Evolutionary conservation across 2,888 invertebrate genomes (phyloP), one percentile per base, ranked within the genome.

Genomic region (Rhorus exstirpatorius): DNA sequence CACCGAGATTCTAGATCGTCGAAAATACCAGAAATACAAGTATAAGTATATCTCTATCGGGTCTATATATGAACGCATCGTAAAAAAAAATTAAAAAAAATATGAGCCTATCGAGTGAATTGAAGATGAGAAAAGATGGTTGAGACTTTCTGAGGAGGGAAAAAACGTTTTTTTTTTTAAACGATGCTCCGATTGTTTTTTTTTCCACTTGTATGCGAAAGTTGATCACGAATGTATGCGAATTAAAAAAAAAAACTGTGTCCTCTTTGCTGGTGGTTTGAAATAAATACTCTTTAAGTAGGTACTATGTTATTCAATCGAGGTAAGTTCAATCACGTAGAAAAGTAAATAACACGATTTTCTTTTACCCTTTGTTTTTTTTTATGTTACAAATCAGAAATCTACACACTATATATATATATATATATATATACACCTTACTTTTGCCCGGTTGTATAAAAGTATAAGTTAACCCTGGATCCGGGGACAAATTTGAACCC

Each of bases 221-320:
- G 31, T 68, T 51, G 31, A 61, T 44, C n/a, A 68, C 35, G 74
- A 67, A 63, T 67, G 67, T 35, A 8, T 8, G n/a, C n/a, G 8
- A 10, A 58, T 2, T 4, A 7, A 58, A 58, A n/a, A 35, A 14
- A 31, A 17, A 3, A 31, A 35, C 19, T 71, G 78, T 75, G 68
- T 63, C 46, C 55, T 35, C 53, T 63, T 49, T 79, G 65, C 78
- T 79, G 71, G 63, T 68, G 68, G 74, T 74, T 79, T 75, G 61
- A 79, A 68, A 79, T 79, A 74, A 74, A 79, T 65, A 67, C 63
- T 65, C 71, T 79, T 74, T 79, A 61, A 79, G 60, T 74, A 74
- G 44, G 68, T 68, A 41, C 60, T 60, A 31, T 44, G 26, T 79
- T 49, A 19, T 14, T 35, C 67, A 10, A 44, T 46, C 26, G 38